phyloP scores from a whole-genome alignment of 2,888 invertebrate genomes.

The Andrena hattorfiana region DNA sequence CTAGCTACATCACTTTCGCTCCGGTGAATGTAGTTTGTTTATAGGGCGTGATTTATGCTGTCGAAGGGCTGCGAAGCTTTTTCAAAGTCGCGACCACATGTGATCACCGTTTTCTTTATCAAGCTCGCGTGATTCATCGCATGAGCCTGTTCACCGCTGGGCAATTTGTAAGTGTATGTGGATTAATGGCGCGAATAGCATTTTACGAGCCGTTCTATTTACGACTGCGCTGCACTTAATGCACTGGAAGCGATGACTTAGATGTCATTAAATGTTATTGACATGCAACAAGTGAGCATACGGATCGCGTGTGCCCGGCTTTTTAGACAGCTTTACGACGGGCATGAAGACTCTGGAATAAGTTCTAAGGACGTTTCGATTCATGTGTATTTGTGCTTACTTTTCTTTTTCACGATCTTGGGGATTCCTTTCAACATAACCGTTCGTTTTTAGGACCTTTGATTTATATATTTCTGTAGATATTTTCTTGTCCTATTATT shows the following conservation, averaged over 20 bases:
- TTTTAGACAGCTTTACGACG: not conserved
- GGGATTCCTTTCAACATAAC: constrained; percentile 3
- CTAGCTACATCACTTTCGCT: not conserved
- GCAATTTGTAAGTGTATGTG: constrained; percentile 39
- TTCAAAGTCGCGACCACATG: not conserved
- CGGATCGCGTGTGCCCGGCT: not conserved
- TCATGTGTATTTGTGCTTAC: not conserved
- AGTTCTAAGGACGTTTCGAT: not conserved
- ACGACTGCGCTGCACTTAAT: constrained; percentile 37
- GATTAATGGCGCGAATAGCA: constrained; percentile 48
- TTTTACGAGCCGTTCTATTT: constrained; percentile 45
- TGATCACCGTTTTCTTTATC: constrained; percentile 34
- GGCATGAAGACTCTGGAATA: not conserved
- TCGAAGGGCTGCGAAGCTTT: not conserved
- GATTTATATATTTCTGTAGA: constrained; percentile 15
- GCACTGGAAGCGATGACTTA: constrained; percentile 46
- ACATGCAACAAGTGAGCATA: constrained; percentile 55
- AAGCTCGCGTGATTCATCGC: constrained; percentile 46
- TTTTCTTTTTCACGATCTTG: not conserved
- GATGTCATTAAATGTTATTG: constrained; percentile 50
- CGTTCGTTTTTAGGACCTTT: not conserved
- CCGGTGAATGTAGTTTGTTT: not conserved
- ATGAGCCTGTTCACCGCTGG: not conserved
- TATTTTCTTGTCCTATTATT: not conserved
- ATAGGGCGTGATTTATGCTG: not conserved